Conservation (phyloP, 1,140 invertebrate genomes). For the Sycobia sp. region DNA sequence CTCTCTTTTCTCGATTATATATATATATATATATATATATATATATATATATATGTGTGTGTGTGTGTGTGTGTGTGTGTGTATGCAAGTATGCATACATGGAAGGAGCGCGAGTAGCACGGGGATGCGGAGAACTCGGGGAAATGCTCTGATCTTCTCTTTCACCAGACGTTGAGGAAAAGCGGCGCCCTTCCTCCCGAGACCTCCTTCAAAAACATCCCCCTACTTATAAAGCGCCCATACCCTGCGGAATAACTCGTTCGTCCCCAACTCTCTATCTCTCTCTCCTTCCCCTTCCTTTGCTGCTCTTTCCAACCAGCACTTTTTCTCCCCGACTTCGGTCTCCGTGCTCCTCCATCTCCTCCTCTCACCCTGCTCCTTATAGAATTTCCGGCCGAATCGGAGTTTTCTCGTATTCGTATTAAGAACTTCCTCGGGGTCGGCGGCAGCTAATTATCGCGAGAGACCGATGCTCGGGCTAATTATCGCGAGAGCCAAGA, state of each 20-base stretch:
- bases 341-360: no score
- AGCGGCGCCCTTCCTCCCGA: background rate
- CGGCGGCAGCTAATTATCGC: slow-evolving; percentile 30
- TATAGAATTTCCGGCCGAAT: background rate
- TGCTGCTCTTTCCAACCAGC: background rate
- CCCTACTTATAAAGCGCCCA: background rate
- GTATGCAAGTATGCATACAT: slow-evolving; percentile 16
- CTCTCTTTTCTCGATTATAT: no score
- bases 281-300: background rate
- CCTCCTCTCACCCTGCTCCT: slow-evolving; percentile 3
- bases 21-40: background rate
- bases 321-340: background rate
- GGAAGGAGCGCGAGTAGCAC: slow-evolving; percentile 9
- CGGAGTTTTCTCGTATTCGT: slow-evolving; percentile 29
- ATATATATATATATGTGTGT: no score
- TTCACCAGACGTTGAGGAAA: slow-evolving; percentile 2
- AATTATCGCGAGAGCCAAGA: slow-evolving; percentile 22
- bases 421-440: slow-evolving; percentile 20
- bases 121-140: slow-evolving; percentile 13
- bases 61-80: no score
- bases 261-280: no score
- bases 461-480: slow-evolving; percentile 26
- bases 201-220: slow-evolving; percentile 9
- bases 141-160: slow-evolving; percentile 33
- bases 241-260: slow-evolving; percentile 16